These are phyloP conservation scores for Atta cephalotes DNA, from an alignment of 1,140 invertebrate genomes.

Conservation along the genomic window DNA sequence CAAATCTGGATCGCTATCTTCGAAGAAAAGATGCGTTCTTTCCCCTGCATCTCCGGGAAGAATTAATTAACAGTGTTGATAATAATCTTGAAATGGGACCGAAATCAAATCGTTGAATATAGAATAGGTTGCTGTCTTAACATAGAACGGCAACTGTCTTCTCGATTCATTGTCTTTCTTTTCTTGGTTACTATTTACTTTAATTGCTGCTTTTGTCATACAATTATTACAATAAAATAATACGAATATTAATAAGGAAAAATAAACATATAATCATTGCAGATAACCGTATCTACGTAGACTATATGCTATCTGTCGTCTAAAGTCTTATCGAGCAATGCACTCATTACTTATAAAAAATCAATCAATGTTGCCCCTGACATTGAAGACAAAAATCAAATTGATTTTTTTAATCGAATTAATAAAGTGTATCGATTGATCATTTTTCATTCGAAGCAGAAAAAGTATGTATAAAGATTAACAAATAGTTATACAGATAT, in stretches of 20 bases:
- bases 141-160: constrained; percentile 6
- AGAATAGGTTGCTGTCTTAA: not conserved
- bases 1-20: constrained; percentile 78
- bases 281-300: constrained; percentile 18
- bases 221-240: not conserved
- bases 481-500: not conserved
- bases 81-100: constrained; percentile 71
- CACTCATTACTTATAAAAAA: constrained; percentile 24
- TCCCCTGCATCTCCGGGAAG: constrained; percentile 72
- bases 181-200: not conserved
- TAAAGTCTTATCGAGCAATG: constrained; percentile 39
- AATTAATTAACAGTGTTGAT: constrained; percentile 79
- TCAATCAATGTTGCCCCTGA: constrained; percentile 4
- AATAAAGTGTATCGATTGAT: not conserved
- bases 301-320: not conserved
- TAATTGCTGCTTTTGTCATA: not conserved
- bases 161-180: constrained; percentile 28
- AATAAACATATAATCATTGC: constrained; percentile 26
- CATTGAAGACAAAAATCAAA: constrained; percentile 46
- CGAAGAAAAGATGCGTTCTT: constrained; percentile 62
- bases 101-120: constrained; percentile 66
- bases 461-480: not conserved
- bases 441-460: not conserved
- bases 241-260: constrained; percentile 6
- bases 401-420: constrained; percentile 11